Conservation (phyloP, 2,113 vertebrate species). For the Bubo scandiacus region DNA sequence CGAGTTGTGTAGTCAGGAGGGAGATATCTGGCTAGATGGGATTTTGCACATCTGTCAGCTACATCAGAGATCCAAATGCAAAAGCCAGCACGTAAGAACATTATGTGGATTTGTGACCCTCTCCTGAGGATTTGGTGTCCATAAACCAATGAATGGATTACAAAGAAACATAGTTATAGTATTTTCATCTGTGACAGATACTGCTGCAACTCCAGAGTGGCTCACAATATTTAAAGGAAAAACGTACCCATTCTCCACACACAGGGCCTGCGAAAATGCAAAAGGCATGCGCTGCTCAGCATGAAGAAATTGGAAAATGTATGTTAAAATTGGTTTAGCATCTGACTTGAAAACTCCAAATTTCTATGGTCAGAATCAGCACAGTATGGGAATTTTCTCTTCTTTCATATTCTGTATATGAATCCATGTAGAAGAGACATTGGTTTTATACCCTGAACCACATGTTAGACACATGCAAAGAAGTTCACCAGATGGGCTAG, state of each 20-base stretch:
- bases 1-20: not conserved
- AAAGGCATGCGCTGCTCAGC: not conserved
- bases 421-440: not conserved
- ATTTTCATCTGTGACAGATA: slow-evolving; percentile 37
- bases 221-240: slow-evolving; percentile 9
- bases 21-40: slow-evolving; percentile 52
- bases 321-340: not conserved
- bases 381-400: not conserved
- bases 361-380: not conserved
- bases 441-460: not conserved
- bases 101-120: slow-evolving; percentile 57
- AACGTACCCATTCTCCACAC: not conserved
- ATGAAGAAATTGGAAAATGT: not conserved
- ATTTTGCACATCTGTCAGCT: slow-evolving; percentile 66
- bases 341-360: not conserved
- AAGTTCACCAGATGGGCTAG: not conserved
- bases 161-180: slow-evolving; percentile 21
- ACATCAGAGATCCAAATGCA: slow-evolving; percentile 56
- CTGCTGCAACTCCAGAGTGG: not conserved
- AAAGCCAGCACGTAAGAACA: slow-evolving; percentile 50
- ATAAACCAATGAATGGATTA: slow-evolving; percentile 56
- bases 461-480: not conserved
- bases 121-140: slow-evolving; percentile 40
- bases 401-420: not conserved
- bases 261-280: not conserved